A percentile compares a stretch with the other conserved stretches of the same genome.
Evolutionary conservation across 2,888 invertebrate species (phyloP).

Genomic region (Chromoteleia sp.): DNA sequence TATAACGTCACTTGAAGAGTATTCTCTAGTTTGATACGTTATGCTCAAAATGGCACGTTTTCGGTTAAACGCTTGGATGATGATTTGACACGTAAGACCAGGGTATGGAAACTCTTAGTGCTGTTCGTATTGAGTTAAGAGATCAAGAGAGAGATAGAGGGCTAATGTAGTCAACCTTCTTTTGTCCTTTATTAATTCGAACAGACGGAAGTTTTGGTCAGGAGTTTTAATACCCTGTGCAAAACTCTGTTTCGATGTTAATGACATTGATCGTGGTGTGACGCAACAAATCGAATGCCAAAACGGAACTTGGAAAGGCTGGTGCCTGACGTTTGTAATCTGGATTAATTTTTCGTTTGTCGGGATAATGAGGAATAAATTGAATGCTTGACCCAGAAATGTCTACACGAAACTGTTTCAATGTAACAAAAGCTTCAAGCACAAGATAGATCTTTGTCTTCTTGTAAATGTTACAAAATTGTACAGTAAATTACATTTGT

Average conservation of each 20-base stretch:
- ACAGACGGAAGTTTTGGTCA: too few species aligned
- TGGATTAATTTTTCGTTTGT: slow-evolving; percentile 15
- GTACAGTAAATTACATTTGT: too few species aligned
- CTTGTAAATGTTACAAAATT: background rate
- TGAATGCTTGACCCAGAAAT: background rate
- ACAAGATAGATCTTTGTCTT: background rate
- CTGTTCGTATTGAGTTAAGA: too few species aligned
- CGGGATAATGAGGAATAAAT: slow-evolving; percentile 24
- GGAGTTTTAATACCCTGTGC: too few species aligned
- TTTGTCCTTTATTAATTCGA: too few species aligned
- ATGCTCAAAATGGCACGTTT: slow-evolving; percentile 12
- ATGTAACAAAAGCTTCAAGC: background rate
- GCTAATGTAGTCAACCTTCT: too few species aligned
- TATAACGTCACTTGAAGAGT: slow-evolving; percentile 6
- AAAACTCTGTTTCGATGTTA: slow-evolving; percentile 37
- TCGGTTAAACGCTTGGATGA: slow-evolving; percentile 9
- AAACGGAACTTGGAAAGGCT: slow-evolving; percentile 2
- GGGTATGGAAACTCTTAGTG: too few species aligned
- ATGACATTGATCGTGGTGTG: slow-evolving; percentile 25
- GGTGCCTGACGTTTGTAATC: slow-evolving; percentile 18
- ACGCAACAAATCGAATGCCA: slow-evolving; percentile 23
- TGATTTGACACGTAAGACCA: slow-evolving; percentile 15
- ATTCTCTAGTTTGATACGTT: slow-evolving; percentile 13
- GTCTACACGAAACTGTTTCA: background rate
- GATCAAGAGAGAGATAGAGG: too few species aligned